Conservation (phyloP, 2,797 vertebrate species). For the Crypturellus tataupa region DNA sequence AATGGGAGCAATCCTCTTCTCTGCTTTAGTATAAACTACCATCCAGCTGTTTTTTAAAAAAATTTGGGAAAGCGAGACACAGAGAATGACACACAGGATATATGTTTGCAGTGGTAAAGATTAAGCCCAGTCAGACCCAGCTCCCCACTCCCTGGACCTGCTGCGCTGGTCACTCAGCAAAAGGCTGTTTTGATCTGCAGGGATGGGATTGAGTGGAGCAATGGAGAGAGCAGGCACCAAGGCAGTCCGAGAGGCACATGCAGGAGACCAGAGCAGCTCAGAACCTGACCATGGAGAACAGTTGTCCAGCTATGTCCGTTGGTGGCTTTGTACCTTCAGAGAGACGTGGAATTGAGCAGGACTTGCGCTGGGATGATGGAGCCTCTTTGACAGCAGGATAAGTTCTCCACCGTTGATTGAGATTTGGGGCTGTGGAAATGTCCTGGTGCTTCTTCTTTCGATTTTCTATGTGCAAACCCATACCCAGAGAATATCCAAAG, state of each 20-base stretch:
- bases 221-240: background rate
- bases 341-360: background rate
- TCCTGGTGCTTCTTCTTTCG: background rate
- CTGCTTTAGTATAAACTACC: background rate
- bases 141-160: background rate
- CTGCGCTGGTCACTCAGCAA: background rate
- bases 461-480: background rate
- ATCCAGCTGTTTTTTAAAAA: background rate
- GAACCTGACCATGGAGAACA: background rate
- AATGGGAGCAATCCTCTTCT: background rate
- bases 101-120: background rate
- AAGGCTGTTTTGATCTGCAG: background rate
- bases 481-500: background rate
- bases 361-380: background rate
- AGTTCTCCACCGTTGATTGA: background rate
- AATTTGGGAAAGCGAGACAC: slow-evolving; percentile 40
- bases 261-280: background rate
- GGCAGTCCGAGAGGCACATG: slow-evolving; percentile 28
- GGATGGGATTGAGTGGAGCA: background rate
- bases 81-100: background rate
- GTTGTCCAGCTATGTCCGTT: background rate
- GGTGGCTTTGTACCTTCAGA: background rate
- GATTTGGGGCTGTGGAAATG: background rate
- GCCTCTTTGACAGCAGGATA: background rate
- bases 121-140: background rate